A percentile compares a stretch with the other conserved stretches of the same genome.
Conservation (phyloP, 2,888 invertebrate species). For the Belgica antarctica region DNA sequence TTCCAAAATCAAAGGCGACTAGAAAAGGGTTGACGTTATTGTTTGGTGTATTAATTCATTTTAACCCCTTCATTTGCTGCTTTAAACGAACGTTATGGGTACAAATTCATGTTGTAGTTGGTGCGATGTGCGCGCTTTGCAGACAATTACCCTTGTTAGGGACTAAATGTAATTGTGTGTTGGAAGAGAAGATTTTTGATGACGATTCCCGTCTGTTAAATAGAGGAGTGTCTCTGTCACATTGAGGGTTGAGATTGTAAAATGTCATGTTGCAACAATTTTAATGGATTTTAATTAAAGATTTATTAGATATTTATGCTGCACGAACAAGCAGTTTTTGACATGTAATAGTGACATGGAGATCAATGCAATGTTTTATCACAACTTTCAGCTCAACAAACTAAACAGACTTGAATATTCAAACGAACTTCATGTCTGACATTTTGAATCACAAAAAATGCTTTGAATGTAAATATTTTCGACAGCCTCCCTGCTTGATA, state of each 20-base stretch:
- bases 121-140: background rate
- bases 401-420: no score
- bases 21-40: conserved; percentile 17
- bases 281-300: conserved; percentile 39
- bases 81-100: conserved; percentile 35
- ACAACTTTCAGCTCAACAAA: no score
- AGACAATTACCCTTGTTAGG: conserved; percentile 43
- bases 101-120: background rate
- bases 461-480: no score
- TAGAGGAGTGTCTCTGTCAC: conserved; percentile 39
- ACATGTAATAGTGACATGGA: no score
- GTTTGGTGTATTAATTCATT: conserved; percentile 42
- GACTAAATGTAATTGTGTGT: conserved; percentile 32
- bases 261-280: conserved; percentile 33
- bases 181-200: background rate
- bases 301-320: conserved; percentile 27
- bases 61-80: conserved; percentile 39
- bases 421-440: no score
- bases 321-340: no score
- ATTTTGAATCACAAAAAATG: no score
- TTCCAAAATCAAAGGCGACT: background rate
- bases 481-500: no score
- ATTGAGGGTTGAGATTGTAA: background rate
- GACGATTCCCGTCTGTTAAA: conserved; percentile 26
- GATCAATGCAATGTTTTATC: no score